Evolutionary conservation across 2,113 vertebrate species (phyloP).

Genomic region (Mustela nigripes): DNA sequence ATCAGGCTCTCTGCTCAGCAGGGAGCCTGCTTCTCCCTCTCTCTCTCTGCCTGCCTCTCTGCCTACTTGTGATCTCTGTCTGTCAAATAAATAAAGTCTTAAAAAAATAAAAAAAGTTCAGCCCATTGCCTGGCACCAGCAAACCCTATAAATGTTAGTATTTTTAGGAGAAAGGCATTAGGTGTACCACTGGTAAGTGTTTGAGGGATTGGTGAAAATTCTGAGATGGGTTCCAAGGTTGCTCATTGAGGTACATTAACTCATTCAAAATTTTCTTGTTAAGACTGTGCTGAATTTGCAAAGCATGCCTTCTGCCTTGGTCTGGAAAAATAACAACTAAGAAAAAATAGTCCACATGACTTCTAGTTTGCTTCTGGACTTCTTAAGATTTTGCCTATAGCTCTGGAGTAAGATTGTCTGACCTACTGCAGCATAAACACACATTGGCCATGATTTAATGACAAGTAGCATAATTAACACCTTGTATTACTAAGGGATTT

Average conservation of each 20-base stretch:
- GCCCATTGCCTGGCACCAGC: neutral
- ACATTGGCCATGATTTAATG: neutral
- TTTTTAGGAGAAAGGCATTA: neutral
- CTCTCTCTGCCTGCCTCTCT: too few species aligned
- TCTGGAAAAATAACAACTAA: conserved; percentile 55
- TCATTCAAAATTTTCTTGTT: neutral
- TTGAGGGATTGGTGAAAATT: conserved; percentile 32
- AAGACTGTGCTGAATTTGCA: conserved; percentile 25
- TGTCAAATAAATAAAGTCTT: too few species aligned
- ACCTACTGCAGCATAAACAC: neutral
- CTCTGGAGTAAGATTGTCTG: conserved; percentile 20
- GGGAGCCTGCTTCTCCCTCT: too few species aligned
- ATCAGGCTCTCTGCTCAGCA: too few species aligned
- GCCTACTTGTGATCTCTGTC: too few species aligned
- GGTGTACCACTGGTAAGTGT: neutral
- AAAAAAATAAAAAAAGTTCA: neutral
- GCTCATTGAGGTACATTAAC: neutral
- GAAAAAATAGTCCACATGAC: neutral
- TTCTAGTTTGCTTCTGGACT: conserved; percentile 19
- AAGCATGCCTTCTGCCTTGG: neutral
- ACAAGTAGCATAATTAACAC: neutral
- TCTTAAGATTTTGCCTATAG: conserved; percentile 16
- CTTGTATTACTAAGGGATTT: neutral
- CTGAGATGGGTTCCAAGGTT: neutral
- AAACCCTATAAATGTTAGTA: neutral